phyloP scores from a whole-genome alignment of 2,797 vertebrate species.

The Lepus townsendii region DNA sequence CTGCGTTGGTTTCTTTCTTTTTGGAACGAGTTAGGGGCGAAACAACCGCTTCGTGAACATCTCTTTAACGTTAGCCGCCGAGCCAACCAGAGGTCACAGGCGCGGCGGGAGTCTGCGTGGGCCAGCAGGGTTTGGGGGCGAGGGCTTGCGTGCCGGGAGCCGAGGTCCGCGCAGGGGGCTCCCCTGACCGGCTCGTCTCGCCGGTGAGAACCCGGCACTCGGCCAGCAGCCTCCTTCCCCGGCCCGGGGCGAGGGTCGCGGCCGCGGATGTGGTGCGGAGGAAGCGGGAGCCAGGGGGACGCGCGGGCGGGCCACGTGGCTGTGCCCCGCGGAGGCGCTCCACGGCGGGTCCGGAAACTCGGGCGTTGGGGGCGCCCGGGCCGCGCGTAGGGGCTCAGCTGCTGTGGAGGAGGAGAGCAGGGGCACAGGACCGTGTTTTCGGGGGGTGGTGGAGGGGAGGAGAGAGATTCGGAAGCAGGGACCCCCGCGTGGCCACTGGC shows the following conservation, averaged over 20 bases:
- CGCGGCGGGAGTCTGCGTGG: too few species aligned
- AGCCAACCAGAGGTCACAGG: conserved; percentile 41
- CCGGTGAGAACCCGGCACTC: not conserved
- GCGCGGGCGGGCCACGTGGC: conserved; percentile 67
- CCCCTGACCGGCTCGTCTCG: not conserved
- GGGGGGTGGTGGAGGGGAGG: not conserved
- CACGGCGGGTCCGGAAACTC: conserved; percentile 19
- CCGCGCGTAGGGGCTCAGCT: not conserved
- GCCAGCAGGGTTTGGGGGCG: not conserved
- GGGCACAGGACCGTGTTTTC: not conserved
- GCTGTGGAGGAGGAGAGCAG: not conserved
- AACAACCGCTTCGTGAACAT: not conserved
- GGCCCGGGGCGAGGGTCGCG: not conserved
- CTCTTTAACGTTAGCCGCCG: not conserved
- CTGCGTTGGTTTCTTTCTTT: not conserved
- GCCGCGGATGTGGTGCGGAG: not conserved
- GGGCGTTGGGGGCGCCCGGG: not conserved
- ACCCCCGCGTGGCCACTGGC: conserved; percentile 21
- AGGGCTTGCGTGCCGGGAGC: not conserved
- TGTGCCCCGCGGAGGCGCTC: not conserved
- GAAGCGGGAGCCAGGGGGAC: conserved; percentile 44
- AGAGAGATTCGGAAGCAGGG: conserved; percentile 38
- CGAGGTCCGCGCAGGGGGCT: not conserved
- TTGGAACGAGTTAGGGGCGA: not conserved
- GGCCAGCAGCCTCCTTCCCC: not conserved